Base-by-base conservation (phyloP, 1,140 invertebrate species). In the Augochlora pura region DNA sequence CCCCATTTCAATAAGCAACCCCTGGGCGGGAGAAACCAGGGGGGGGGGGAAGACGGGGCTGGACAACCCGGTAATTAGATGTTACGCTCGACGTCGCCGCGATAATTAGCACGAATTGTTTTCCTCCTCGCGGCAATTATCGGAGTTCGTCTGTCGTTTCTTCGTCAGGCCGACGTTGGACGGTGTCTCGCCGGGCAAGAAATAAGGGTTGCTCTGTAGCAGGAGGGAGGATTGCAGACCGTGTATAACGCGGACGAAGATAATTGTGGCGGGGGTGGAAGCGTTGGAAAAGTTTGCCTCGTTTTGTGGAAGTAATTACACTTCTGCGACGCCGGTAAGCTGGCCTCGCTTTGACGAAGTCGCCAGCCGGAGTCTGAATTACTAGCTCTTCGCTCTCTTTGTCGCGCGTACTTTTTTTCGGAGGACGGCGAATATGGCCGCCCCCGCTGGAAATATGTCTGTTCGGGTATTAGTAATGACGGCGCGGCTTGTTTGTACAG, bases 41-140 rank as follows among this genome's bases (percentile, higher is more conserved):
- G 46, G 9, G 16, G 12, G 12, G 23, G 42, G 46, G 9, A n/a
- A 14, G 12, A 14, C 16, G 66, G 23, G 39, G 16, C 12, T 49
- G 54, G 32, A 59, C 16, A 52, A 60, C 62, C 32, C 12, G 42
- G 65, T 88, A 88, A 89, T 88, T 89, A 83, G 83, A 89, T 82
- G 85, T 87, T 78, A 78, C 68, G 68, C 85, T 74, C 60, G 70
- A 69, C 77, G 66, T 86, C 68, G 68, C 69, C 80, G 68, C 54
- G 78, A 86, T 87, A 88, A 89, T 89, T 88, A 87, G 67, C 74
- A 68, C 72, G 77, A 86, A 88, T 86, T 87, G 83, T 88, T 89
- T 88, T 72, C 39, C 66, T 74, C 80, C 59, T 27, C 16, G 60
- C 65, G 60, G 86, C 64, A 86, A 89, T 89, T 86, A 88, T 86